Base-by-base conservation (phyloP, 2,888 invertebrate species). In the Agrochola lota region DNA sequence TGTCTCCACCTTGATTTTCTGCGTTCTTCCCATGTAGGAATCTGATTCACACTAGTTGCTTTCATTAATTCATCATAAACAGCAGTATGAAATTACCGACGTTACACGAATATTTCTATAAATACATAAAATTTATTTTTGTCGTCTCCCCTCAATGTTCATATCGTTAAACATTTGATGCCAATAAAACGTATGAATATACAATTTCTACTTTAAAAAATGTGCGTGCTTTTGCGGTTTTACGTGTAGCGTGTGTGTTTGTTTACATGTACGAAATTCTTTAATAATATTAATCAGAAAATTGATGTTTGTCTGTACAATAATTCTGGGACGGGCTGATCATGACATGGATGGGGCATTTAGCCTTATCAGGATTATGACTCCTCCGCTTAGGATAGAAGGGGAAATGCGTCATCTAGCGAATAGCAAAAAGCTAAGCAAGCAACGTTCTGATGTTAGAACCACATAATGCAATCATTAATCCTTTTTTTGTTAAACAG, bases 61-160 rank as follows among this genome's bases (percentile, higher is more conserved):
- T 68, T 35, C 0, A 75, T 60, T 60, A 46, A 70, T 70, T 62
- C n/a, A 49, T 43, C 55, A 70, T 43, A 67, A 52, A 62, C 69
- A 66, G 59, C 49, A 46, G 57, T 59, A 43, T 60, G 12, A 62
- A 66, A 72, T 80, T 67, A 70, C 75, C 20, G 55, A 64, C 57
- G 66, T 76, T 62, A 81, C 64, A 46, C n/a, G 12, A 77, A 66
- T 77, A 66, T 72, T 7, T 52, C 49, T 85, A 80, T 80, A 80
- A 80, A 81, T 76, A 83, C 63, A 71, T 77, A 20, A 40, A 78
- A 78, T 75, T 80, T 87, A 86, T 87, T 86, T 82, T 60, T 55
- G 83, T 77, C 40, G 55, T 30, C 40, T 35, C 68, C 66, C 35
- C 57, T 30, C 66, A 46, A 49, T 60, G 72, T 74, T 78, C 69